These are phyloP conservation scores for Cygnus atratus DNA, from an alignment of 2,113 vertebrate species.

Conservation along the genomic window DNA sequence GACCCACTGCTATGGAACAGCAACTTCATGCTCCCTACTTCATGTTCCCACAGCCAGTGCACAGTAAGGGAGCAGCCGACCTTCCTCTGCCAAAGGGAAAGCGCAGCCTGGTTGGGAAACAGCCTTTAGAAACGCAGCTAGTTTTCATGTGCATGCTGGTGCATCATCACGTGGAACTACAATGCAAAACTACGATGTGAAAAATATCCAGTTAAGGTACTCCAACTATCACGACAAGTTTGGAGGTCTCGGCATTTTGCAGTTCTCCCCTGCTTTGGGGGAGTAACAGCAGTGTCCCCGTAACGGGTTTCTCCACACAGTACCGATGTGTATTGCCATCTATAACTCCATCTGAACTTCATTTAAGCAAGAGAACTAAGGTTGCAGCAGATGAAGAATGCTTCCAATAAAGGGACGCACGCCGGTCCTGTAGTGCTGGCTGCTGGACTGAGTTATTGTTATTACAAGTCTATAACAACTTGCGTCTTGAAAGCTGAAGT, in stretches of 20 bases:
- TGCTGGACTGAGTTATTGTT: not conserved
- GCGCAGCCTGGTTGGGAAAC: fast-evolving
- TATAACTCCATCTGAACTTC: not conserved
- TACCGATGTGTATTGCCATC: not conserved
- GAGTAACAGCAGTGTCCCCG: not conserved
- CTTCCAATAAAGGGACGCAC: constrained; percentile 21
- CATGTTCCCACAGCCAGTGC: not conserved
- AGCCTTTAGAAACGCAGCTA: not conserved
- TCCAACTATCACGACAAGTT: not conserved
- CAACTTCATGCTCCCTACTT: too few relatives aligned
- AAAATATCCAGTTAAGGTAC: not conserved
- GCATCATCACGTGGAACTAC: not conserved
- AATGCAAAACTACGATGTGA: not conserved
- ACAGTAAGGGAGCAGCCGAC: not conserved
- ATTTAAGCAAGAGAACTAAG: not conserved
- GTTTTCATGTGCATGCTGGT: not conserved
- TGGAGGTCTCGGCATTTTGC: not conserved
- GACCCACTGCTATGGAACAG: too few relatives aligned
- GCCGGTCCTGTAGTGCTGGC: not conserved
- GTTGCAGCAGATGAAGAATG: not conserved
- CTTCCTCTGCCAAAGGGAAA: not conserved
- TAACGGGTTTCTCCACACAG: not conserved
- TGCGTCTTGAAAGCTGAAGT: not conserved
- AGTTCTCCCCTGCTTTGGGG: not conserved
- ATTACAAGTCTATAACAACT: not conserved